phyloP scores from a whole-genome alignment of 1,140 invertebrate genomes.

The Drosophila sp. region DNA sequence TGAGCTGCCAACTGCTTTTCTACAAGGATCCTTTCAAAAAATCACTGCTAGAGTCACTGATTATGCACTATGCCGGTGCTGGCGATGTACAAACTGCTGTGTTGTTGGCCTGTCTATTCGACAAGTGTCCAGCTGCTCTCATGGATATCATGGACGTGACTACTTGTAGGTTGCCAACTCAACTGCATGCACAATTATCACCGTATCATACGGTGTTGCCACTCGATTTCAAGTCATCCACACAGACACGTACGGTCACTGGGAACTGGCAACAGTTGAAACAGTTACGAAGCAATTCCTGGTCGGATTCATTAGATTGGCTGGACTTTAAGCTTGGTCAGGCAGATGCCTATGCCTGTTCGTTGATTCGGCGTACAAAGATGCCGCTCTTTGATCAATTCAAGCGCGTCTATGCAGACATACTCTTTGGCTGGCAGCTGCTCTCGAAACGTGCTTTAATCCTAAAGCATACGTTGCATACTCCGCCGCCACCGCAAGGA shows the following conservation, averaged over 20 bases:
- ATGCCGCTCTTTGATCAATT: slow-evolving; percentile 92
- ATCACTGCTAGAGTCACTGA: slow-evolving; percentile 93
- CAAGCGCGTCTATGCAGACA: slow-evolving; percentile 94
- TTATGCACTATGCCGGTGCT: slow-evolving; percentile 91
- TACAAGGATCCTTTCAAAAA: slow-evolving; percentile 92
- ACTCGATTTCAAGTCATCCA: slow-evolving; percentile 85
- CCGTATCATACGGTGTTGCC: slow-evolving; percentile 96
- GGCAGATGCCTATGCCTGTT: slow-evolving; percentile 63
- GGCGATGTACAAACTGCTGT: slow-evolving; percentile 97
- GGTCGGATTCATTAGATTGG: slow-evolving; percentile 92
- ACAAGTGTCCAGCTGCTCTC: slow-evolving; percentile 81
- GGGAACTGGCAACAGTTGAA: slow-evolving; percentile 85
- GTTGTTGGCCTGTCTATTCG: slow-evolving; percentile 95
- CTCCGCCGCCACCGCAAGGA: slow-evolving; percentile 87
- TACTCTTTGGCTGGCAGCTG: slow-evolving; percentile 92
- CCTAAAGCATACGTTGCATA: slow-evolving; percentile 90
- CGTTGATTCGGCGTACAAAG: slow-evolving; percentile 84
- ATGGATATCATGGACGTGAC: slow-evolving; percentile 38
- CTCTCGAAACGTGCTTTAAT: slow-evolving; percentile 92
- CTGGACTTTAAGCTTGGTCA: slow-evolving; percentile 67
- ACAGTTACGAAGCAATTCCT: slow-evolving; percentile 93
- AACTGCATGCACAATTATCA: slow-evolving; percentile 88
- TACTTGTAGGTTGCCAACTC: slow-evolving; percentile 68
- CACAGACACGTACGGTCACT: slow-evolving; percentile 28
- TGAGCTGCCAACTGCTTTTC: slow-evolving; percentile 71